These are phyloP conservation scores for Trachymyrmex septentrionalis DNA, from an alignment of 1,140 invertebrate genomes.

Conservation along the genomic window DNA sequence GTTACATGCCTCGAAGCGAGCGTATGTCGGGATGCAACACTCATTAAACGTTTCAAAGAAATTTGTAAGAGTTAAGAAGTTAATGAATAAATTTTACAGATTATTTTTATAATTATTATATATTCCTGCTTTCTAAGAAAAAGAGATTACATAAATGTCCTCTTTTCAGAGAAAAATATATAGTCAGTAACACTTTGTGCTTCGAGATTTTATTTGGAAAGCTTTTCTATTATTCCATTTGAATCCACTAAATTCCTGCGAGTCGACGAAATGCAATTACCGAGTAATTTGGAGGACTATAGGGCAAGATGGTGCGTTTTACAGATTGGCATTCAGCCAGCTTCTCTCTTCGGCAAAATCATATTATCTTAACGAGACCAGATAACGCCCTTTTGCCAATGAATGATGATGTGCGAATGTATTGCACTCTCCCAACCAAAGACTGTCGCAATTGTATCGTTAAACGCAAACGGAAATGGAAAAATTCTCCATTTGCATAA, in stretches of 20 bases:
- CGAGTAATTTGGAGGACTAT: slow-evolving; percentile 48
- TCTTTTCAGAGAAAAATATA: background rate
- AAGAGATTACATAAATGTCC: too few species aligned
- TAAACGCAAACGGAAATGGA: slow-evolving; percentile 33
- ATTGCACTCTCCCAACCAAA: slow-evolving; percentile 21
- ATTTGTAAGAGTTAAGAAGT: background rate
- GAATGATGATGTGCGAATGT: slow-evolving; percentile 32
- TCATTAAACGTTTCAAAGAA: background rate
- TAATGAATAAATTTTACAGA: background rate
- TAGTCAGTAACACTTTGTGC: background rate
- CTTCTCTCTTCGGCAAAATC: slow-evolving; percentile 54
- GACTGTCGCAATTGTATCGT: background rate
- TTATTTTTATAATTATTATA: background rate
- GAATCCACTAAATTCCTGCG: slow-evolving; percentile 40
- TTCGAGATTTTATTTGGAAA: slow-evolving; percentile 2
- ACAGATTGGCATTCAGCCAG: slow-evolving; percentile 48
- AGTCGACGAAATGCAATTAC: slow-evolving; percentile 55
- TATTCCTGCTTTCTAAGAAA: too few species aligned
- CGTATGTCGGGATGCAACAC: background rate
- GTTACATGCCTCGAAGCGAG: background rate
- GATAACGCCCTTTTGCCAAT: slow-evolving; percentile 56
- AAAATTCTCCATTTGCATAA: slow-evolving; percentile 29
- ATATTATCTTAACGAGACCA: slow-evolving; percentile 64
- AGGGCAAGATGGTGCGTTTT: slow-evolving; percentile 48
- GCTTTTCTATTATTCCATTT: slow-evolving; percentile 16